Base-by-base conservation (phyloP, 2,797 vertebrate genomes). In the Merluccius polli region DNA sequence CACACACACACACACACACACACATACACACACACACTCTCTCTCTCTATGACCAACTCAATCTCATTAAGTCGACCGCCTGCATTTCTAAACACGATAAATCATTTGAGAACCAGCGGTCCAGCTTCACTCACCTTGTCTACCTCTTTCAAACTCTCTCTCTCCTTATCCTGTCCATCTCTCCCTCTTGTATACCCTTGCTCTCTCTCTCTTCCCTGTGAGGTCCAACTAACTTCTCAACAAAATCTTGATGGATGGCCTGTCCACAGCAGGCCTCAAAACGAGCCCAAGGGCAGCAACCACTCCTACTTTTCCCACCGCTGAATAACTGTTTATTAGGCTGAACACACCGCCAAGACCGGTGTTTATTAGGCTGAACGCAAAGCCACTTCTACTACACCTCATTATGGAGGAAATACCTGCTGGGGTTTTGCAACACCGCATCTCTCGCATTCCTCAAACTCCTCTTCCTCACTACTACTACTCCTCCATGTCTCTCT, bases 281-380 rank as follows among this genome's bases (percentile, higher is more conserved):
- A 93, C 92, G 92, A 90, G 88, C 90, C 82, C 88, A 93, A 93
- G 93, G 91, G 85, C 88, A 83, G 36, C 36, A 89, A 92, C 80
- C 84, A 85, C 79, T 83, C 87, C 84, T 82, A 83, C 88, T 87
- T 91, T n/a, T 90, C 84, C 86, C 78, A 73, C 86, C 81, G 88
- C 92, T 91, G 91, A 93, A 92, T 89, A 92, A 92, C 85, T 88
- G 87, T 93, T 92, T 92, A 91, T 89, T 88, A 91, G 16, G 41
- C 1, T 44, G 41, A 16, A 44, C 11, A 12, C 41, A 44, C 41
- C 91, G 87, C 89, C 73, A 27, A 87, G 87, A 87, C 86, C 86
- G n/a, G n/a, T 88, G 87, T 93, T 92, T 92, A 91, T 89, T 88
- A 91, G 16, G 41, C 1, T 44, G 84, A 6, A 36, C 9, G 4